Conservation (phyloP, 2,797 vertebrate genomes). For the Eurystomus glaucurus region DNA sequence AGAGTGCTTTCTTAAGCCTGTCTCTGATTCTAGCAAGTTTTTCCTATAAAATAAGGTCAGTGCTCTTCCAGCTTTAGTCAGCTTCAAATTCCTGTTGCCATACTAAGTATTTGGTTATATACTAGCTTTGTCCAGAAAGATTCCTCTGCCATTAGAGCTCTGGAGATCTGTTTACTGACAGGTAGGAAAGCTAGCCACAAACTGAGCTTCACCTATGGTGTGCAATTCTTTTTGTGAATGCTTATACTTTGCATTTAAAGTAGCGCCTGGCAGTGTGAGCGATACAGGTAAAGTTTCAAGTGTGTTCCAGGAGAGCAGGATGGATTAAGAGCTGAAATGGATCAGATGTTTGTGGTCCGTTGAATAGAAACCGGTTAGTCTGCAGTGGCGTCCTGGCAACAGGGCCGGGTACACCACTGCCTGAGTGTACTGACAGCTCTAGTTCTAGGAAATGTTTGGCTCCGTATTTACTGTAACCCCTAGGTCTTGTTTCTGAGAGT, state of each 20-base stretch:
- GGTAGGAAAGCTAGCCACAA: not conserved
- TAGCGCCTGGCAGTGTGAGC: slow-evolving; percentile 17
- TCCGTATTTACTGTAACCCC: fast-evolving
- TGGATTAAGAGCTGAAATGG: not conserved
- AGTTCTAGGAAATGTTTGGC: not conserved
- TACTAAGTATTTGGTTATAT: not conserved
- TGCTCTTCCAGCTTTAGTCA: not conserved
- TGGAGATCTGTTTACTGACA: not conserved
- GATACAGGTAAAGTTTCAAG: slow-evolving; percentile 53
- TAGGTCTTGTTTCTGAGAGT: not conserved
- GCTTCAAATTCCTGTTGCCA: not conserved
- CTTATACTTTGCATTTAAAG: slow-evolving; percentile 2
- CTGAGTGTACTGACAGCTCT: fast-evolving
- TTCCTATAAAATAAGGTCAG: not conserved
- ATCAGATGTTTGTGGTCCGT: not conserved
- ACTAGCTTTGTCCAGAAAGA: not conserved
- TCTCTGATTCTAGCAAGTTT: not conserved
- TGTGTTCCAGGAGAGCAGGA: not conserved
- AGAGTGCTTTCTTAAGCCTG: not conserved
- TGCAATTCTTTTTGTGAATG: not conserved
- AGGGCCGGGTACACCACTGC: not conserved
- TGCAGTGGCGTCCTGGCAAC: not conserved
- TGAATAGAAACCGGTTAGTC: not conserved
- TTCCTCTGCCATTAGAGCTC: not conserved
- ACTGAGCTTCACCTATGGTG: not conserved